A percentile compares a stretch with the other conserved stretches of the same genome.
These are phyloP conservation scores for Phenganax subtilis DNA, from an alignment of 92 coral and sea anemone genomes.

Conservation along the genomic window DNA sequence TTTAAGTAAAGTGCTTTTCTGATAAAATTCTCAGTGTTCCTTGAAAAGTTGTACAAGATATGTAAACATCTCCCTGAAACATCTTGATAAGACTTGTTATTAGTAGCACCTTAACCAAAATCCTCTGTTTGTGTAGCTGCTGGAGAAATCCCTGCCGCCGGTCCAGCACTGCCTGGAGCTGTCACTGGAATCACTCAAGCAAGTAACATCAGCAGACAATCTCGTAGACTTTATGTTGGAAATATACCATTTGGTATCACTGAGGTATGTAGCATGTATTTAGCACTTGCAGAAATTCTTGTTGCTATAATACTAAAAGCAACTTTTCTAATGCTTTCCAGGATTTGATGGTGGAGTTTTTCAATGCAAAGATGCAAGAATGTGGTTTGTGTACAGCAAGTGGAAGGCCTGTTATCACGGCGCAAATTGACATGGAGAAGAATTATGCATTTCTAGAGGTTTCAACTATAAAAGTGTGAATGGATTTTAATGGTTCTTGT, in stretches of 20 bases:
- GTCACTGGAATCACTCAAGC: slow-evolving; percentile 88
- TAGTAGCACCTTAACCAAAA: background rate
- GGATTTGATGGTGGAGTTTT: slow-evolving; percentile 95
- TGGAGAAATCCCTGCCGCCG: slow-evolving; percentile 73
- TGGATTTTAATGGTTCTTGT: background rate
- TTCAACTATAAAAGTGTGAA: background rate
- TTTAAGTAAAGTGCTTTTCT: too few relatives aligned
- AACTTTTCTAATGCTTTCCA: slow-evolving; percentile 29
- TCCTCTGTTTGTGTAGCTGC: slow-evolving; percentile 54
- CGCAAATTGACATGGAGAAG: slow-evolving; percentile 94
- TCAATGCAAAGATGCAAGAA: slow-evolving; percentile 99
- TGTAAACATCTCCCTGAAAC: too few relatives aligned
- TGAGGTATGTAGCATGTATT: slow-evolving; percentile 50
- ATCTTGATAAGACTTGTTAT: too few relatives aligned
- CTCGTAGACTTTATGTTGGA: slow-evolving; percentile 92
- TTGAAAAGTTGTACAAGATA: too few relatives aligned
- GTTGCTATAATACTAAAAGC: background rate
- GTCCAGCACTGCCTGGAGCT: slow-evolving; percentile 61
- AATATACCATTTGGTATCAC: slow-evolving; percentile 97
- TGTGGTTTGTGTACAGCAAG: slow-evolving; percentile 93
- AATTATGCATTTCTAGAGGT: slow-evolving; percentile 99
- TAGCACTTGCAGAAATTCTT: background rate
- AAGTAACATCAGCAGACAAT: slow-evolving; percentile 94
- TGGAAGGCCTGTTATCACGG: slow-evolving; percentile 96
- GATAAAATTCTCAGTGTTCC: too few relatives aligned